Conservation (phyloP, 1,140 invertebrate genomes). For the Leucophenga varia region DNA sequence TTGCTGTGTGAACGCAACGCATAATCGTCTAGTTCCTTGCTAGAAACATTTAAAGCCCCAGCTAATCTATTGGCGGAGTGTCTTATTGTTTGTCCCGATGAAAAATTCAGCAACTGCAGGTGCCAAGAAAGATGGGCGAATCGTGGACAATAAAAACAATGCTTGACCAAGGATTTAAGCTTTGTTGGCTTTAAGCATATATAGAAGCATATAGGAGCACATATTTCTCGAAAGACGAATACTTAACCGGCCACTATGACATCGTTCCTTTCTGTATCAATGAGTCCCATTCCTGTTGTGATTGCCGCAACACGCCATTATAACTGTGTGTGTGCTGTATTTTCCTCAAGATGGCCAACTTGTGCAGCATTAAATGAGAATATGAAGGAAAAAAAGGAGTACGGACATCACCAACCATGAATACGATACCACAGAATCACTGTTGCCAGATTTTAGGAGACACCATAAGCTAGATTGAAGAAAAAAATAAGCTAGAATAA, state of each 20-base stretch:
- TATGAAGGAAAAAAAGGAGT: slow-evolving; percentile 96
- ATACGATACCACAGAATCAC: too few relatives aligned
- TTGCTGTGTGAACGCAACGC: slow-evolving; percentile 90
- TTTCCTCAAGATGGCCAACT: slow-evolving; percentile 84
- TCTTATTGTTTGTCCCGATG: slow-evolving; percentile 97
- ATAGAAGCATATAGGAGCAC: slow-evolving; percentile 84
- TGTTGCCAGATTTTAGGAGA: too few relatives aligned
- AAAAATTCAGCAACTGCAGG: slow-evolving; percentile 98
- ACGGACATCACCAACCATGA: slow-evolving; percentile 93
- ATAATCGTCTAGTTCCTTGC: slow-evolving; percentile 93
- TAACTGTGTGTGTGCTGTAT: slow-evolving; percentile 93
- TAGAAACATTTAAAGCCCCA: slow-evolving; percentile 86
- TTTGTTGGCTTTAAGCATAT: slow-evolving; percentile 85
- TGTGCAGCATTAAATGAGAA: slow-evolving; percentile 92
- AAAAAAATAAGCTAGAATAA: too few relatives aligned
- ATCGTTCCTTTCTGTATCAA: slow-evolving; percentile 87
- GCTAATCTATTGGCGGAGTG: slow-evolving; percentile 94
- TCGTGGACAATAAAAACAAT: slow-evolving; percentile 71
- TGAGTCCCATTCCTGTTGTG: slow-evolving; percentile 79
- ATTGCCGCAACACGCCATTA: slow-evolving; percentile 82
- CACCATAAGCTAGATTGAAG: too few relatives aligned
- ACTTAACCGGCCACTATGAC: slow-evolving; percentile 88
- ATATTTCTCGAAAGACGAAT: slow-evolving; percentile 94
- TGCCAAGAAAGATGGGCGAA: slow-evolving; percentile 79
- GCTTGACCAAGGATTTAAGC: slow-evolving; percentile 84